A percentile compares a stretch with the other conserved stretches of the same genome.
These are phyloP conservation scores for Lophochroa leadbeateri DNA, from an alignment of 2,113 vertebrate genomes.

Conservation along the genomic window DNA sequence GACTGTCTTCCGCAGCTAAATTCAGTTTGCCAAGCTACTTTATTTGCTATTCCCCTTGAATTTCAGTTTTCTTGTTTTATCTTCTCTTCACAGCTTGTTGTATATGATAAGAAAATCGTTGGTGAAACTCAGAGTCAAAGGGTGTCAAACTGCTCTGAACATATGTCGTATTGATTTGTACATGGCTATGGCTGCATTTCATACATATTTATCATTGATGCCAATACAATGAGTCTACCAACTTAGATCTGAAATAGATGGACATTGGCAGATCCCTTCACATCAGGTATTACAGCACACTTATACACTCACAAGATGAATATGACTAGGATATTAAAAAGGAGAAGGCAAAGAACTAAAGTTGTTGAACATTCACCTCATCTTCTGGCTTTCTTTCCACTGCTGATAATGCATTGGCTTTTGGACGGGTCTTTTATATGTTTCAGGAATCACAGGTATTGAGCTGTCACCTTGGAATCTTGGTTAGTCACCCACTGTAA, in stretches of 20 bases:
- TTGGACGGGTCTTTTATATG: neutral
- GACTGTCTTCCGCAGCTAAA: neutral
- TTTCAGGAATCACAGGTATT: neutral
- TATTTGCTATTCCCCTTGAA: neutral
- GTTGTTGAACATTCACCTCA: neutral
- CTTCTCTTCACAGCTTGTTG: neutral
- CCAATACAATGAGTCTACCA: neutral
- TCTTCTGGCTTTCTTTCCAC: neutral
- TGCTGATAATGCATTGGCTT: neutral
- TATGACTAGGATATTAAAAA: neutral
- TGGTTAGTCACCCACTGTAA: neutral
- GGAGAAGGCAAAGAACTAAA: neutral
- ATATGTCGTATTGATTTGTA: neutral
- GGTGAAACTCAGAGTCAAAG: neutral
- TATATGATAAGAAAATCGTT: neutral
- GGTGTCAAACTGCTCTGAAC: neutral
- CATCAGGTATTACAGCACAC: fast-evolving
- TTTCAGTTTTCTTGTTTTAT: neutral
- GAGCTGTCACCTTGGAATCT: neutral
- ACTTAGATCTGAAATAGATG: neutral
- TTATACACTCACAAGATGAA: neutral
- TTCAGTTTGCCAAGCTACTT: neutral
- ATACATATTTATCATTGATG: neutral
- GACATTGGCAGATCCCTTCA: neutral
- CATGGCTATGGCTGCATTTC: neutral